Percentiles rank a stretch among this genome's conserved stretches.
phyloP scores from a whole-genome alignment of 2,113 vertebrate genomes.

The Penelope pileata region DNA sequence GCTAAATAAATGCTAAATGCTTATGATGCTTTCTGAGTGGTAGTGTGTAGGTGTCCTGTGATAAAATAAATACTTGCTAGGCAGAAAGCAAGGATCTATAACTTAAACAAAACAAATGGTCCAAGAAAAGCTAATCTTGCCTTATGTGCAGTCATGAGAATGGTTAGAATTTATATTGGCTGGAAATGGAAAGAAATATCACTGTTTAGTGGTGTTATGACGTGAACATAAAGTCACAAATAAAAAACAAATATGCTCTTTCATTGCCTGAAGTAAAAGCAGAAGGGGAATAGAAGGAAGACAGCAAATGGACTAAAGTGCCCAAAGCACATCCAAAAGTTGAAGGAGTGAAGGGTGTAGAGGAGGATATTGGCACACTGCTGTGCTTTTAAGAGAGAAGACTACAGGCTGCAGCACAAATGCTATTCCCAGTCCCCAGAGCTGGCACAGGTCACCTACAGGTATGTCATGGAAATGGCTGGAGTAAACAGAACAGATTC shows the following conservation, averaged over 20 bases:
- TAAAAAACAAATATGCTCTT: not conserved
- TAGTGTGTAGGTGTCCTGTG: not conserved
- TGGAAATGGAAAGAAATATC: not conserved
- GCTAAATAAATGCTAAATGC: not conserved
- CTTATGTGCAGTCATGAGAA: not conserved
- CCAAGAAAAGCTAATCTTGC: not conserved
- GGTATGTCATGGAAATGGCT: not conserved
- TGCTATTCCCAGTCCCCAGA: not conserved
- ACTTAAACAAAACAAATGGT: not conserved
- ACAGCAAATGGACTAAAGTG: accelerated
- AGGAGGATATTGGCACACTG: not conserved
- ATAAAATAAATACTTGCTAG: not conserved
- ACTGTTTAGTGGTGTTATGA: not conserved
- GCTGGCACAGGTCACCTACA: not conserved
- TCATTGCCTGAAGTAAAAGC: not conserved
- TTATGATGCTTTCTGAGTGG: not conserved
- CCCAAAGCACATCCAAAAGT: not conserved
- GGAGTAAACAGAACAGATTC: not conserved
- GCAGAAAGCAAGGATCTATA: not conserved
- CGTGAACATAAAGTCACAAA: not conserved
- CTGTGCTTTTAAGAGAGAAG: not conserved
- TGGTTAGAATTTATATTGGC: not conserved
- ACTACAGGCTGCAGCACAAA: not conserved
- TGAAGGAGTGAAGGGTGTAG: not conserved
- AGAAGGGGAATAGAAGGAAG: not conserved